Conservation (phyloP, 2,797 vertebrate species). For the Amphiprion clarkii region DNA sequence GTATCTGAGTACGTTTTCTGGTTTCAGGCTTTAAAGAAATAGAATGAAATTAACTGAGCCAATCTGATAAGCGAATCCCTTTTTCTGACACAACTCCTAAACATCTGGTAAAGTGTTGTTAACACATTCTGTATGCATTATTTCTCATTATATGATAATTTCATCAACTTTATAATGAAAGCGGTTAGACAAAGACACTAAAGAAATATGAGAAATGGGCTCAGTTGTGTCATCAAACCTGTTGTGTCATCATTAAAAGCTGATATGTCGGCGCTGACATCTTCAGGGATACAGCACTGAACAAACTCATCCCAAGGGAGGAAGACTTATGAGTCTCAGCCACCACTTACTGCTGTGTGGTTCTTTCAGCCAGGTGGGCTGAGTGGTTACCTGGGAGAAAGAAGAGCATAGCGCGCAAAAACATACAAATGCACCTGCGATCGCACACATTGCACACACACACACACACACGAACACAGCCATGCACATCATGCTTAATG, state of each 20-base stretch:
- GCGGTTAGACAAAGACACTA: constrained; percentile 29
- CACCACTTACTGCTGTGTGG: constrained; percentile 28
- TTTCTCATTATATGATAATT: constrained; percentile 10
- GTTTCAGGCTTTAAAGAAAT: no score
- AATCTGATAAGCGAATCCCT: no score
- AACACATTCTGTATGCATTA: neutral
- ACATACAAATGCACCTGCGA: constrained; percentile 20
- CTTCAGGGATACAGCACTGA: constrained; percentile 40
- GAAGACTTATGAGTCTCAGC: constrained; percentile 28
- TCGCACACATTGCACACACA: constrained; percentile 18
- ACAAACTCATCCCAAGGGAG: constrained; percentile 23
- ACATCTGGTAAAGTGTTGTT: neutral
- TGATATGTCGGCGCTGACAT: constrained; percentile 35
- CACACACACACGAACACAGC: constrained; percentile 4
- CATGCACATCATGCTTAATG: constrained; percentile 66
- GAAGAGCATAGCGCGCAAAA: constrained; percentile 34
- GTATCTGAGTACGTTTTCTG: no score
- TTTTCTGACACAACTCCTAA: neutral
- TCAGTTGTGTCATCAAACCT: constrained; percentile 13
- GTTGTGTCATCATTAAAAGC: constrained; percentile 42
- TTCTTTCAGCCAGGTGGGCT: constrained; percentile 51
- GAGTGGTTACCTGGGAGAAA: constrained; percentile 68
- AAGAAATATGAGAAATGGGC: neutral
- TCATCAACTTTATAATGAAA: constrained; percentile 14
- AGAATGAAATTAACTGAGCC: no score